A percentile compares a stretch with the other conserved stretches of the same genome.
Evolutionary conservation across 1,140 invertebrate species (phyloP).

Genomic region (Heliothis subflexa): DNA sequence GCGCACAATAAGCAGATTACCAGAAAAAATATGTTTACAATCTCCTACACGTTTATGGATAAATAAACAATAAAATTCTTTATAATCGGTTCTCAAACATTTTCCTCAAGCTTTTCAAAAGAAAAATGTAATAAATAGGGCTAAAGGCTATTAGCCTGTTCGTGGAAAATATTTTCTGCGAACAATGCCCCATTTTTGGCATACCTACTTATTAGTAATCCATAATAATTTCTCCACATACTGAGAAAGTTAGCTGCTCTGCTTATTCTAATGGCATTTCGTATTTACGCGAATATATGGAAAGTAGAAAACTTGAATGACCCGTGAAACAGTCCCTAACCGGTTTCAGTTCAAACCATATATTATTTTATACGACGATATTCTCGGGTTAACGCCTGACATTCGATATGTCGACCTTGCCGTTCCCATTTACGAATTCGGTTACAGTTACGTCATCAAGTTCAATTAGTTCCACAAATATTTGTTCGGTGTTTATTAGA

Average conservation of each 20-base stretch:
- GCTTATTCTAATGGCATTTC: slow-evolving; percentile 31
- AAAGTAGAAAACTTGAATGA: slow-evolving; percentile 31
- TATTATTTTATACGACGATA: slow-evolving; percentile 22
- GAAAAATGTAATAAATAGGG: background rate
- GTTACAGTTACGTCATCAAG: slow-evolving; percentile 39
- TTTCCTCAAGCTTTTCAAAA: background rate
- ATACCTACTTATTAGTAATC: background rate
- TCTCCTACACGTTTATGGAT: background rate
- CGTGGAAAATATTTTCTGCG: background rate
- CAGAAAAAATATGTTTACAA: background rate
- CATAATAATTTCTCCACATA: slow-evolving; percentile 8
- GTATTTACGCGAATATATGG: slow-evolving; percentile 30
- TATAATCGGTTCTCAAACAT: background rate
- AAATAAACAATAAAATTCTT: background rate
- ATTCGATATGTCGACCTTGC: slow-evolving; percentile 35
- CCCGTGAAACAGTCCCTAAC: slow-evolving; percentile 6
- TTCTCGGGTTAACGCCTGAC: slow-evolving; percentile 31
- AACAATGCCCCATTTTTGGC: background rate
- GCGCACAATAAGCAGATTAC: background rate
- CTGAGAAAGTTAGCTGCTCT: slow-evolving; percentile 15
- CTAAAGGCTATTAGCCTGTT: background rate
- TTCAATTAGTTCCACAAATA: slow-evolving; percentile 45
- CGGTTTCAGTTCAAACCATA: slow-evolving; percentile 21
- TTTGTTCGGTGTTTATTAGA: slow-evolving; percentile 16
- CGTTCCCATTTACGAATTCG: slow-evolving; percentile 35